Evolutionary conservation across 2,113 vertebrate genomes (phyloP).

Genomic region (Callopanchax toddi): DNA sequence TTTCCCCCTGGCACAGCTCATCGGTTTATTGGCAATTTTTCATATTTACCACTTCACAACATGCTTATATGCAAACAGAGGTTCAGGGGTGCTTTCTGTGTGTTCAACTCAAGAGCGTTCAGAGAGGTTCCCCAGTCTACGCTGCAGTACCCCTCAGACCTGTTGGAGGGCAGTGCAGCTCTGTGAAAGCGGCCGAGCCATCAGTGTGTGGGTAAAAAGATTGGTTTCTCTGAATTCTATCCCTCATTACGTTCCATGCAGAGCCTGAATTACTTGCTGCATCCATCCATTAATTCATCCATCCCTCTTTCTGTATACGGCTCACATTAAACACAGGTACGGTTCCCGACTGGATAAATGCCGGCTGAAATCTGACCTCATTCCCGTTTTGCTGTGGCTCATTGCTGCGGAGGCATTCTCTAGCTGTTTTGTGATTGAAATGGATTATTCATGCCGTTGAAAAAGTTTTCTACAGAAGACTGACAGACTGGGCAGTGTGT

Average conservation of each 20-base stretch:
- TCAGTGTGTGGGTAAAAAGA: conserved; percentile 27
- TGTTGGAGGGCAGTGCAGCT: conserved; percentile 77
- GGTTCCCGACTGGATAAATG: conserved; percentile 47
- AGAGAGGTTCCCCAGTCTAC: conserved; percentile 6
- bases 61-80: conserved; percentile 16
- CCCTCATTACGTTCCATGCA: conserved; percentile 77
- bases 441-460: conserved; percentile 35
- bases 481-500: conserved; percentile 12
- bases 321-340: conserved; percentile 69
- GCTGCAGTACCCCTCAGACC: conserved; percentile 71
- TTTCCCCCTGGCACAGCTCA: conserved; percentile 39
- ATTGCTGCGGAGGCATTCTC: conserved; percentile 38
- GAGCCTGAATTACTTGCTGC: conserved; percentile 74
- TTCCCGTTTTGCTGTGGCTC: conserved; percentile 45
- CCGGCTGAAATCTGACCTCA: conserved; percentile 60
- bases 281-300: conserved; percentile 67
- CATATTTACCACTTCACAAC: conserved; percentile 31
- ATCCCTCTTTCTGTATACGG: conserved; percentile 67
- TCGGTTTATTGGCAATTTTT: conserved; percentile 36
- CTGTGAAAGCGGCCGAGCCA: conserved; percentile 41
- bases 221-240: conserved; percentile 72
- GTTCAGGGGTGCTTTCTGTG: conserved; percentile 15
- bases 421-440: conserved; percentile 42
- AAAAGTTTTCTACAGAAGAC: conserved; percentile 8
- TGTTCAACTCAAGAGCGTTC: conserved; percentile 14